These are phyloP conservation scores for Carcina quercana DNA, from an alignment of 2,888 invertebrate genomes.

Conservation along the genomic window DNA sequence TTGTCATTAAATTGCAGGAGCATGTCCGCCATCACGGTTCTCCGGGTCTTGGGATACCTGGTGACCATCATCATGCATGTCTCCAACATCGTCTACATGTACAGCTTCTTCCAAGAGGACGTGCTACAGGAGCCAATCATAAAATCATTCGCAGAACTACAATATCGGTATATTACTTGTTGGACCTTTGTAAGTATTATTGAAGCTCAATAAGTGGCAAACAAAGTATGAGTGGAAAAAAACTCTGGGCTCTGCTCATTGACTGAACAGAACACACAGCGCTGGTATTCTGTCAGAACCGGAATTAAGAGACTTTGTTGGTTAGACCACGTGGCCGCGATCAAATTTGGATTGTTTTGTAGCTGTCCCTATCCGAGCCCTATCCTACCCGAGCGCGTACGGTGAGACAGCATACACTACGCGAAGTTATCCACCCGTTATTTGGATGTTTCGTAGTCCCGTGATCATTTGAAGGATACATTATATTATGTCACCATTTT, in stretches of 20 bases:
- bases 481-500: too few species aligned
- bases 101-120: constrained; percentile 6
- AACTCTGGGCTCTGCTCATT: background rate
- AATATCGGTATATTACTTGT: constrained; percentile 38
- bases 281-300: too few species aligned
- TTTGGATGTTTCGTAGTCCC: too few species aligned
- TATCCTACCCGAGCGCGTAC: too few species aligned
- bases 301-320: too few species aligned
- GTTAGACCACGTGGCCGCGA: too few species aligned
- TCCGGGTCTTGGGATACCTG: constrained; percentile 30
- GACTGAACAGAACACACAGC: too few species aligned
- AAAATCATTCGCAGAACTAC: constrained; percentile 22
- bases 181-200: constrained; percentile 46
- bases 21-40: constrained; percentile 16
- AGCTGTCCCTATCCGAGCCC: too few species aligned
- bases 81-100: constrained; percentile 30
- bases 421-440: too few species aligned
- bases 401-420: too few species aligned
- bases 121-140: constrained; percentile 21
- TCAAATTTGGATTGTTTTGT: too few species aligned
- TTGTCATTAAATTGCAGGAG: constrained; percentile 17
- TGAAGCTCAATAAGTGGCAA: constrained; percentile 2
- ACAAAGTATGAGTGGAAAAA: background rate
- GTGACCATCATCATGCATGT: constrained; percentile 31
- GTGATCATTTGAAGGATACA: too few species aligned